A percentile compares a stretch with the other conserved stretches of the same genome.
phyloP scores from a whole-genome alignment of 2,888 invertebrate species.

The Apomyelois bistriatella region DNA sequence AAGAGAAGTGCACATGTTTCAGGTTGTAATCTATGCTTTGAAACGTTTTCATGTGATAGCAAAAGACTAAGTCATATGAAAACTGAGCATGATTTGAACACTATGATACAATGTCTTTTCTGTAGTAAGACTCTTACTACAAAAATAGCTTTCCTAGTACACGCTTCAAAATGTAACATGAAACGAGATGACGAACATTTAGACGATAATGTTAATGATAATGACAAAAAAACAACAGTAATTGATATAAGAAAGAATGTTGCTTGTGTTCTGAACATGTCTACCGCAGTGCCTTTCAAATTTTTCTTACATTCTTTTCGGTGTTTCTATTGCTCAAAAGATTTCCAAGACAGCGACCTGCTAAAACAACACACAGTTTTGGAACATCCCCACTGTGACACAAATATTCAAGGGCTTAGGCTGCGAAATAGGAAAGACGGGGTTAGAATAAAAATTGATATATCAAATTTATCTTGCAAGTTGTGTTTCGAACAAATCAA shows the following conservation, averaged over 20 bases:
- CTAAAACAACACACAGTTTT: slow-evolving; percentile 50
- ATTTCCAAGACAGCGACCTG: slow-evolving; percentile 50
- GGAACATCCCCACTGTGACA: slow-evolving; percentile 57
- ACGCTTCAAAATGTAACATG: slow-evolving; percentile 45
- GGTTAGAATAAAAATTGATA: slow-evolving; percentile 56
- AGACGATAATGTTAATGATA: slow-evolving; percentile 32
- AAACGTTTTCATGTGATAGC: slow-evolving; percentile 43
- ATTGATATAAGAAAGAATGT: slow-evolving; percentile 49
- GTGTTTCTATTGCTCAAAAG: slow-evolving; percentile 64
- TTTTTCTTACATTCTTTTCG: slow-evolving; percentile 54
- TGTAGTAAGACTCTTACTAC: slow-evolving; percentile 49
- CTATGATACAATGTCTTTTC: slow-evolving; percentile 46
- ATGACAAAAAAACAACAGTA: slow-evolving; percentile 36
- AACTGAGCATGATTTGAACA: slow-evolving; percentile 38
- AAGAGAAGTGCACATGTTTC: slow-evolving; percentile 48
- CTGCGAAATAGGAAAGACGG: slow-evolving; percentile 52
- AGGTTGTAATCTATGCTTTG: slow-evolving; percentile 55
- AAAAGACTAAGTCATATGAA: slow-evolving; percentile 56
- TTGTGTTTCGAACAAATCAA: slow-evolving; percentile 39
- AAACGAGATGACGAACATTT: slow-evolving; percentile 25
- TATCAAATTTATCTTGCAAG: slow-evolving; percentile 47
- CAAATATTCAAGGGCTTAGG: slow-evolving; percentile 48
- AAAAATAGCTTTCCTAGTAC: slow-evolving; percentile 50
- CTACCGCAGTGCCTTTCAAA: slow-evolving; percentile 62
- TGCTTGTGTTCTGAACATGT: slow-evolving; percentile 56